Evolutionary conservation across 2,797 vertebrate genomes (phyloP).

Genomic region (Spinus olivaceus): DNA sequence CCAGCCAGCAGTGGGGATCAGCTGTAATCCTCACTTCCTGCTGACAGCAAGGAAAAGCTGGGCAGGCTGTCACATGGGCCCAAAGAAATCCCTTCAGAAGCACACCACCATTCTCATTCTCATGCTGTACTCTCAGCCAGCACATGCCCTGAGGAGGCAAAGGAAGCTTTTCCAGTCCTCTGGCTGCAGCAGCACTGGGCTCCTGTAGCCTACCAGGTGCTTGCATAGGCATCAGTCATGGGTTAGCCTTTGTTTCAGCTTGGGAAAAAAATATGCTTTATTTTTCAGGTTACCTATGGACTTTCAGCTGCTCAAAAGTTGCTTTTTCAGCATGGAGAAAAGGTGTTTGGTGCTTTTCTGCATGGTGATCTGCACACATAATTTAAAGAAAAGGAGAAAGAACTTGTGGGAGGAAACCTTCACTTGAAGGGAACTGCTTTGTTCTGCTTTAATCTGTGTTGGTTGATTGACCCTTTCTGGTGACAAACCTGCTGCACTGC

Average conservation of each 20-base stretch:
- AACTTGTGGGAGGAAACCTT: not conserved
- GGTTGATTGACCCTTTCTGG: not conserved
- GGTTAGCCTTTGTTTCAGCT: not conserved
- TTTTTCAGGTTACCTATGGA: not conserved
- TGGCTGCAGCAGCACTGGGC: not conserved
- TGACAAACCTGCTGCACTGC: not conserved
- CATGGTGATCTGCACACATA: not conserved
- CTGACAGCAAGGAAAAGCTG: not conserved
- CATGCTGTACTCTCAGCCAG: not conserved
- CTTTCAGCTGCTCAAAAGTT: not conserved
- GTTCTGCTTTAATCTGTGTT: not conserved
- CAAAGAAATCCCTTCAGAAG: not conserved
- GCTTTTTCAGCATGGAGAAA: not conserved
- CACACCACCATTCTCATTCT: not conserved
- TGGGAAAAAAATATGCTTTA: not conserved
- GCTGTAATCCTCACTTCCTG: not conserved
- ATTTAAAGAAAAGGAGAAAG: not conserved
- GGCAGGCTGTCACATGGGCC: not conserved
- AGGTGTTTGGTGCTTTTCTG: not conserved
- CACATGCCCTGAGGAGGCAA: not conserved
- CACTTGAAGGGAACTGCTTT: not conserved
- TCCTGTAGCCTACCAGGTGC: fast-evolving
- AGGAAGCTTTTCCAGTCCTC: not conserved
- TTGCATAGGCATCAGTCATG: not conserved
- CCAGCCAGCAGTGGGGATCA: not conserved